phyloP scores from a whole-genome alignment of 2,888 invertebrate species.

The Rhingia rostrata region DNA sequence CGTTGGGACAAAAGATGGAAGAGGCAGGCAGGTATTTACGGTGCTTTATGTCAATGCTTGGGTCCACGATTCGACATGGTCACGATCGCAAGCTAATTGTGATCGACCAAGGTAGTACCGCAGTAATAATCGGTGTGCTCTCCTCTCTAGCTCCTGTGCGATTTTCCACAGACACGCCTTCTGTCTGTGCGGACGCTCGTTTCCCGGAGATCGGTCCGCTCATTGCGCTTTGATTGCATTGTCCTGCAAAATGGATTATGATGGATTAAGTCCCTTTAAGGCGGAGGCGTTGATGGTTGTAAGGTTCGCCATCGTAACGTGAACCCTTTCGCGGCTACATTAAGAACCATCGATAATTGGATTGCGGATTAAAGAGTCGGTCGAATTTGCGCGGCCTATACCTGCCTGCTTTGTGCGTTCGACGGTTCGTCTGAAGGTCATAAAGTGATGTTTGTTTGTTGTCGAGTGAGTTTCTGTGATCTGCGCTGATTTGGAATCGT shows the following conservation, averaged over 20 bases:
- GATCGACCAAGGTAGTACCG: constrained; percentile 54
- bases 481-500: constrained; percentile 43
- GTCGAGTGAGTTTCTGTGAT: constrained; percentile 43
- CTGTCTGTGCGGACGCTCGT: background rate
- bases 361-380: constrained; percentile 40
- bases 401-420: background rate
- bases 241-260: constrained; percentile 45
- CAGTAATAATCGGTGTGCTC: constrained; percentile 69
- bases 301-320: constrained; percentile 19
- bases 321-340: constrained; percentile 42
- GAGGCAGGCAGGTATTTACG: constrained; percentile 9
- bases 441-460: constrained; percentile 64
- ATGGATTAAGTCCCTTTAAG: constrained; percentile 57
- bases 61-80: constrained; percentile 63
- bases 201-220: background rate
- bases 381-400: constrained; percentile 2
- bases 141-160: constrained; percentile 34
- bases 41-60: background rate
- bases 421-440: constrained; percentile 6
- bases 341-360: constrained; percentile 70
- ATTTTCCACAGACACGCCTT: constrained; percentile 51
- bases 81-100: constrained; percentile 52
- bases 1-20: background rate
- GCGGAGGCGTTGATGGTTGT: constrained; percentile 59
- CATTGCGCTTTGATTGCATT: constrained; percentile 39